Evolutionary conservation across 1,140 invertebrate genomes (phyloP), one percentile per base, ranked within the genome.

Genomic region (Steinernema feltiae): DNA sequence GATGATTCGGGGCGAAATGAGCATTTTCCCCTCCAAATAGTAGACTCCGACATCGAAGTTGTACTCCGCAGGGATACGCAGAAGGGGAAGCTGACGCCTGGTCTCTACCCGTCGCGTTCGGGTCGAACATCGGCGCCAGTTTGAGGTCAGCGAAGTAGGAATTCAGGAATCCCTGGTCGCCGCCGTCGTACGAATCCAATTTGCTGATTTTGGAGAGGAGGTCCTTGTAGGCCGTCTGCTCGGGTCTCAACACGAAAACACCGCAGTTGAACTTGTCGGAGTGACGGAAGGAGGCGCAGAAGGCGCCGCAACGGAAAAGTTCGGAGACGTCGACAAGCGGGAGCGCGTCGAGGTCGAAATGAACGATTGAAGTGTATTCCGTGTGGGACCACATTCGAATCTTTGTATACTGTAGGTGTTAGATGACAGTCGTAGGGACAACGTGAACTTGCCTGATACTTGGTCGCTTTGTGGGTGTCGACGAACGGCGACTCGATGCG

Each of bases 11-110:
- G 81, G 81, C 12, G 81, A 29, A 1, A 81, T 69, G 2, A 82
- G 70, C 41, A 70, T 46, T 12, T 72, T 17, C 46, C 79, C 75
- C 35, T 78, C 78, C 72, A 82, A 69, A 35, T 82, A 82, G 72
- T 82, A 82, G 76, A 82, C 79, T 41, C 81, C 81, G 46, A 82
- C 76, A 30, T 82, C 81, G 70, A 75, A 82, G 69, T 82, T 82
- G 69, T 79, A 82, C 18, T 31, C 53, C 29, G 82, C 71, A 18
- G 81, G 79, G 12, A 82, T 53, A 18, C 82, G 73, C 15, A 71
- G 78, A 32, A 80, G 74, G 17, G 35, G 46, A n/a, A 15, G 69
- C 30, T 21, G 48, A 48, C 12, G 2, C 63, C 15, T 24, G 70
- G 0, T 53, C 29, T 12, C 48, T 63, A 3, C 41, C 32, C n/a